Evolutionary conservation across 2,888 invertebrate genomes (phyloP), one percentile per base, ranked within the genome.

Genomic region (Athripsodes cinereus): DNA sequence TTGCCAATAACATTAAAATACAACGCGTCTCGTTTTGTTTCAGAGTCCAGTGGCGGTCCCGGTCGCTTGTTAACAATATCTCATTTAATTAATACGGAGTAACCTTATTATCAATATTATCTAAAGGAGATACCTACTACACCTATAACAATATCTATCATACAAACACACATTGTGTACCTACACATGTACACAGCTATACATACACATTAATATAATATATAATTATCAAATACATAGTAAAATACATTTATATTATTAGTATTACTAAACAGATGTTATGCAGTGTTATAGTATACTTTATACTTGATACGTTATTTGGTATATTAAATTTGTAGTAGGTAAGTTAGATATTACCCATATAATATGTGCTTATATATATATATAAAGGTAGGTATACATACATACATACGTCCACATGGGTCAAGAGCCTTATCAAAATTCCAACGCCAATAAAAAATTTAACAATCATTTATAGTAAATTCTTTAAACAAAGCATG

Each of bases 31-130:
- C 40, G 62, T 62, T 62, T 60, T 62, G 59, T 57, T 59, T 58
- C 51, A 58, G 49, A 54, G 59, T 59, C 47, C 62, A 62, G 60
- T 62, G 62, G 62, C 58, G 55, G 62, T 51, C 54, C 57, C 22
- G 31, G 53, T 22, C 59, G 46, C 59, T 55, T 60, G 62, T 62
- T 60, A 62, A 62, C 60, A 57, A 62, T 59, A 62, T 62, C 62
- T 52, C 58, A 60, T 60, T 62, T 62, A 62, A 62, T 62, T 62
- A 62, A 61, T 61, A 58, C 58, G 20, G 44, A 51, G 52, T 53
- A 61, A 59, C 55, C 55, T 52, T 55, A 59, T 59, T 59, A 59
- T 55, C 55, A 55, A 34, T 52, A 55, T 52, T 55, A 51, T 56
- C 47, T 18, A 3, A 40, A n/a, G 40, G 40, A n/a, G 16, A n/a